phyloP scores from a whole-genome alignment of 1,140 invertebrate genomes.

The Drosophila rufa region DNA sequence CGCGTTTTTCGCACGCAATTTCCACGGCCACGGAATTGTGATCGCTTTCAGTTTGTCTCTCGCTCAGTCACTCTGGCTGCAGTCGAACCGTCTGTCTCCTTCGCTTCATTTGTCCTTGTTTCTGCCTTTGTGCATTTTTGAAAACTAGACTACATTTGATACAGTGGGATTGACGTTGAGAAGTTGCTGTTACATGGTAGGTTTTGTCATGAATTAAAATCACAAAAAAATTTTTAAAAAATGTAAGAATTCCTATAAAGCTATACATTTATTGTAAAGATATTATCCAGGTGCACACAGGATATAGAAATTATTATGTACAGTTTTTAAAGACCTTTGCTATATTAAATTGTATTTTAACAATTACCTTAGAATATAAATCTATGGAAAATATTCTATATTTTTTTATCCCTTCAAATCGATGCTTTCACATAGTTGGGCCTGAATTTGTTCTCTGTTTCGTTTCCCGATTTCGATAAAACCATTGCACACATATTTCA shows the following conservation, averaged over 20 bases:
- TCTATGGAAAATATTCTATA: no score
- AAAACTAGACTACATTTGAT: neutral
- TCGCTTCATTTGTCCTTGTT: neutral
- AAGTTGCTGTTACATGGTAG: neutral
- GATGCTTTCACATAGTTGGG: neutral
- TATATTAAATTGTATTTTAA: neutral
- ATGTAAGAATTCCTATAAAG: neutral
- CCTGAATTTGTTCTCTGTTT: slow-evolving; percentile 12
- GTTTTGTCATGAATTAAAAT: neutral
- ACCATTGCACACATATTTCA: slow-evolving; percentile 31
- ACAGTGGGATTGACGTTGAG: neutral
- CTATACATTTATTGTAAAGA: neutral
- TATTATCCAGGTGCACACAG: neutral
- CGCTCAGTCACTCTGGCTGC: neutral
- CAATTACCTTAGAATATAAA: neutral
- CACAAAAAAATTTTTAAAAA: neutral
- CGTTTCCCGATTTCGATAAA: slow-evolving; percentile 4
- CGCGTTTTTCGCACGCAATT: slow-evolving; percentile 44
- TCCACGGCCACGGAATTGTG: slow-evolving; percentile 19
- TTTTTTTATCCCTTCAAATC: neutral
- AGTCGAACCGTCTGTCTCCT: neutral
- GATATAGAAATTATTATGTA: neutral
- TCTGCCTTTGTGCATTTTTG: slow-evolving; percentile 6
- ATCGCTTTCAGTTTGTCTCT: slow-evolving; percentile 12
- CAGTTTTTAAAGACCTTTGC: neutral